Conservation (phyloP, 2,888 invertebrate genomes). For the Heptascelio sp. region DNA sequence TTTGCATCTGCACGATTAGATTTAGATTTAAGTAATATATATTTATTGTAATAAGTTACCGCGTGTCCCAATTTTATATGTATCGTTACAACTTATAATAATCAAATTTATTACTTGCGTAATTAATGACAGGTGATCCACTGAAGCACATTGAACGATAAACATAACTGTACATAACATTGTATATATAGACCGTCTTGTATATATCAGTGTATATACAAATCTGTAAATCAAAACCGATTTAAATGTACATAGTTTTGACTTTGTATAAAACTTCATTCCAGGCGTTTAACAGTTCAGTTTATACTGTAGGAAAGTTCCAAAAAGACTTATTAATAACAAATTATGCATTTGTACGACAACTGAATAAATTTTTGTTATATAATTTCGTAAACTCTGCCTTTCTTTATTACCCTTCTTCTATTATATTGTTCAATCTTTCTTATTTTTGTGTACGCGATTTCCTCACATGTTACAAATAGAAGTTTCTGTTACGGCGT, state of each 20-base stretch:
- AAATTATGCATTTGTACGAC: conserved; percentile 64
- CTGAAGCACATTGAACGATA: too few species aligned
- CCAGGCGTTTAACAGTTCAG: conserved; percentile 24
- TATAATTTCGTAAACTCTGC: conserved; percentile 78
- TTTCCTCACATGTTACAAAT: too few species aligned
- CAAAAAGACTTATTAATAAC: conserved; percentile 38
- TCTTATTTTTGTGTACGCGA: too few species aligned
- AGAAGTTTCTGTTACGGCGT: too few species aligned
- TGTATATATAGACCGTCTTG: not conserved
- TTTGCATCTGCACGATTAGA: too few species aligned
- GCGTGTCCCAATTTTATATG: not conserved
- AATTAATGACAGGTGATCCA: too few species aligned
- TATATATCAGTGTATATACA: conserved; percentile 26
- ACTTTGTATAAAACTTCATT: conserved; percentile 11
- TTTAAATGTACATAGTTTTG: not conserved
- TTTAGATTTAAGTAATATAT: too few species aligned
- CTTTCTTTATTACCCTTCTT: conserved; percentile 23
- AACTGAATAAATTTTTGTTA: conserved; percentile 78
- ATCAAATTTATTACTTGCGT: too few species aligned
- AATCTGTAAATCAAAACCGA: not conserved
- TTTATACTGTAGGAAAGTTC: conserved; percentile 17
- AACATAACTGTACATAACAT: not conserved
- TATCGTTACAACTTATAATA: not conserved
- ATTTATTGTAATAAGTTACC: too few species aligned
- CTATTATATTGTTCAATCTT: too few species aligned